These are phyloP conservation scores for Tholera decimalis DNA, from an alignment of 2,888 invertebrate species.

Conservation along the genomic window DNA sequence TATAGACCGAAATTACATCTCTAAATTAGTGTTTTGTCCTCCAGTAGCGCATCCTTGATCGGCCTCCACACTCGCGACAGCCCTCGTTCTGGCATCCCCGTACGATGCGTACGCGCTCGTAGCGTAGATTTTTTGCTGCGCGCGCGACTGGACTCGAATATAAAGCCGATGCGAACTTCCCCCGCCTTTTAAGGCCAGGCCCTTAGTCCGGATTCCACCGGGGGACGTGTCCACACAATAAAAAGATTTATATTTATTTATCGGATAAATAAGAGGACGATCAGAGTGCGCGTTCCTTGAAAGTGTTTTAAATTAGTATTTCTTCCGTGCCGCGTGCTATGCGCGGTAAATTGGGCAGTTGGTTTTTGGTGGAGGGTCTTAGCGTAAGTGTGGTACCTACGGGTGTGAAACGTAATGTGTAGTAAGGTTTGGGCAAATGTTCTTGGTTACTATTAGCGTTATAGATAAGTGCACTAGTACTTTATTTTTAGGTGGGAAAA, in stretches of 20 bases:
- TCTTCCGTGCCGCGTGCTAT: slow-evolving; percentile 76
- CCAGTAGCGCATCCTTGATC: slow-evolving; percentile 52
- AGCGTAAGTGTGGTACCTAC: slow-evolving; percentile 20
- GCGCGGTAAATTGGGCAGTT: slow-evolving; percentile 62
- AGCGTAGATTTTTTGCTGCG: slow-evolving; percentile 86
- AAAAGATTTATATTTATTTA: slow-evolving; percentile 88
- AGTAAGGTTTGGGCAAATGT: too few relatives aligned
- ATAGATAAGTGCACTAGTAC: too few relatives aligned
- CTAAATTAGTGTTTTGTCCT: background rate
- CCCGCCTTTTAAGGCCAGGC: slow-evolving; percentile 84
- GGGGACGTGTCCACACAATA: slow-evolving; percentile 86
- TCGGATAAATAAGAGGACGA: slow-evolving; percentile 77
- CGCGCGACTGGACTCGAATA: slow-evolving; percentile 80
- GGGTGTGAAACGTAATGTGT: too few relatives aligned
- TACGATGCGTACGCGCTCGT: slow-evolving; percentile 85
- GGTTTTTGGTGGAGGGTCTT: slow-evolving; percentile 51
- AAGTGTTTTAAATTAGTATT: slow-evolving; percentile 82
- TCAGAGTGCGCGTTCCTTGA: slow-evolving; percentile 75
- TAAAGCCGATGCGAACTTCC: slow-evolving; percentile 84
- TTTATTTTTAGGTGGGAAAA: too few relatives aligned
- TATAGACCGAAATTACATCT: too few relatives aligned
- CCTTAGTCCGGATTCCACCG: slow-evolving; percentile 86
- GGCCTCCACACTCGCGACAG: slow-evolving; percentile 64
- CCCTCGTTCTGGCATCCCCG: slow-evolving; percentile 77
- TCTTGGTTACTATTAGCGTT: too few relatives aligned